Evolutionary conservation across 64 coral and sea anemone species (phyloP).

Genomic region (Montipora foliosa): DNA sequence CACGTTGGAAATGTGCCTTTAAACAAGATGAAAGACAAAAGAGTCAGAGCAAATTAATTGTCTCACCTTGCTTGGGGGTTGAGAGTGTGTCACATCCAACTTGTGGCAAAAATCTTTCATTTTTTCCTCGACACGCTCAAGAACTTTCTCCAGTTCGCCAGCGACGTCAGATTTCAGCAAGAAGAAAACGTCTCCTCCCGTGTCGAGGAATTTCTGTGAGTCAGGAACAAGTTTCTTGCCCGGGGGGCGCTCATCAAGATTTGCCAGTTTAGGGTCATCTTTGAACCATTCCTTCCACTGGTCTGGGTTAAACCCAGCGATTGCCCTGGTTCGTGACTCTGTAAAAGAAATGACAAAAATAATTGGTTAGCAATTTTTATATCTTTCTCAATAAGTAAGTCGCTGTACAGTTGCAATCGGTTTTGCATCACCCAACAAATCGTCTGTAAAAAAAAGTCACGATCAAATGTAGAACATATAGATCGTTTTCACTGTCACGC

Average conservation of each 20-base stretch:
- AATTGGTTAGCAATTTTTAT: background rate
- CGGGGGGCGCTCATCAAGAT: slow-evolving; percentile 40
- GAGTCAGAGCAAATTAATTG: no score
- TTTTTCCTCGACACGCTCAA: background rate
- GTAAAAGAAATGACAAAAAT: background rate
- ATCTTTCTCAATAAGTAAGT: no score
- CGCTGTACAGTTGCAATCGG: no score
- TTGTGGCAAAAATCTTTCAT: slow-evolving; percentile 51
- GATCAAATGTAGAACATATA: no score
- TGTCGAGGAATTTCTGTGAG: slow-evolving; percentile 86
- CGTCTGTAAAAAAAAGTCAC: no score
- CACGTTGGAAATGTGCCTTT: no score
- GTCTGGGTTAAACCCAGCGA: slow-evolving; percentile 75
- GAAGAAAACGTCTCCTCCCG: slow-evolving; percentile 85
- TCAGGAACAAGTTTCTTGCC: slow-evolving; percentile 24
- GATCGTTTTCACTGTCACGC: no score
- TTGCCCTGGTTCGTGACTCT: slow-evolving; percentile 73
- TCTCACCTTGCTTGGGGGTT: slow-evolving; percentile 69
- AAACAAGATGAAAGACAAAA: no score
- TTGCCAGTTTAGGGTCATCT: slow-evolving; percentile 50
- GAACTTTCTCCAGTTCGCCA: slow-evolving; percentile 43
- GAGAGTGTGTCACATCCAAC: slow-evolving; percentile 46
- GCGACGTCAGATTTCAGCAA: slow-evolving; percentile 65
- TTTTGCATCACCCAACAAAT: no score
- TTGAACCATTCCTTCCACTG: slow-evolving; percentile 78